Evolutionary conservation across 1,140 invertebrate genomes (phyloP).

Genomic region (Rhagoletis pomonella): DNA sequence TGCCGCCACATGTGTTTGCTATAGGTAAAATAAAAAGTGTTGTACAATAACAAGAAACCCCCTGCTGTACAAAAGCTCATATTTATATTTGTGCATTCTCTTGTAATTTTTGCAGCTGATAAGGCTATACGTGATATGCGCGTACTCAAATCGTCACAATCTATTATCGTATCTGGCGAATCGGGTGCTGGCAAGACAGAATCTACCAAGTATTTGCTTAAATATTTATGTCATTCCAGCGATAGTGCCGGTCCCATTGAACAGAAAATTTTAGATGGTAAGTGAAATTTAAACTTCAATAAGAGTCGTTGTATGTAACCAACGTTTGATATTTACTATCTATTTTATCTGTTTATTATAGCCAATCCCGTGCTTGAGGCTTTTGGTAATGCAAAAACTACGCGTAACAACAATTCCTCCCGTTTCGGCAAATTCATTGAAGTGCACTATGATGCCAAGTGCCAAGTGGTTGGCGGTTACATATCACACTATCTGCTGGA

Average conservation of each 20-base stretch:
- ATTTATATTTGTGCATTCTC: neutral
- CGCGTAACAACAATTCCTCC: slow-evolving; percentile 96
- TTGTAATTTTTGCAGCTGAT: slow-evolving; percentile 79
- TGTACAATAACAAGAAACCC: slow-evolving; percentile 22
- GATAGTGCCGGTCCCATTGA: slow-evolving; percentile 90
- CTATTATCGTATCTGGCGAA: slow-evolving; percentile 97
- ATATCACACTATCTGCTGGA: slow-evolving; percentile 97
- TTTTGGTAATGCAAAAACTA: slow-evolving; percentile 98
- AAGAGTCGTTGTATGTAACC: neutral
- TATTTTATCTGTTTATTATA: slow-evolving; percentile 69
- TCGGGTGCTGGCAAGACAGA: slow-evolving; percentile 98
- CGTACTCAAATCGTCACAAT: slow-evolving; percentile 94
- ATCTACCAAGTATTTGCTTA: slow-evolving; percentile 97
- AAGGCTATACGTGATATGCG: slow-evolving; percentile 98
- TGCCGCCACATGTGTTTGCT: slow-evolving; percentile 97
- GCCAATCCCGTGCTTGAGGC: slow-evolving; percentile 97
- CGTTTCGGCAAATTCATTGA: slow-evolving; percentile 99
- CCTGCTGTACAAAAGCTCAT: neutral
- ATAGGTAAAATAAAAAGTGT: slow-evolving; percentile 81
- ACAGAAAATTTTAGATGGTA: slow-evolving; percentile 92
- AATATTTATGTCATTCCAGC: slow-evolving; percentile 95
- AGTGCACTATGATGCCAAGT: slow-evolving; percentile 94
- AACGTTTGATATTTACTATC: slow-evolving; percentile 2
- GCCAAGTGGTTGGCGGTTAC: slow-evolving; percentile 92
- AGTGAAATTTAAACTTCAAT: slow-evolving; percentile 73